Percentiles rank a stretch among this genome's conserved stretches.
Evolutionary conservation across 2,113 vertebrate genomes (phyloP).

Genomic region (Brachypteracias leptosomus): DNA sequence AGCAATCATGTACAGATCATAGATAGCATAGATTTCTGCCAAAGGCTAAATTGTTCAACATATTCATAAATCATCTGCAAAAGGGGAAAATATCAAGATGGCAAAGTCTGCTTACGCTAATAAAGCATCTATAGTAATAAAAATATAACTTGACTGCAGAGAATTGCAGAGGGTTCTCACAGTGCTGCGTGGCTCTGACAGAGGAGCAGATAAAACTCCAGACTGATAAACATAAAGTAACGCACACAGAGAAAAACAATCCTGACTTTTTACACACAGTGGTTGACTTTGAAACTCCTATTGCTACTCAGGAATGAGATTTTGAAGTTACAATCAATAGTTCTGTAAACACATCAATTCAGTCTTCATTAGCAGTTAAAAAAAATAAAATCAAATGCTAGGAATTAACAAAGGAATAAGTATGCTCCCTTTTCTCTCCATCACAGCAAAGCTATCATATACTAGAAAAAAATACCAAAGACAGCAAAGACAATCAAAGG

Average conservation of each 20-base stretch:
- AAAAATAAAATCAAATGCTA: background rate
- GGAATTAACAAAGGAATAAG: background rate
- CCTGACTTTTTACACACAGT: background rate
- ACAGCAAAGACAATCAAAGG: background rate
- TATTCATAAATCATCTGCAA: background rate
- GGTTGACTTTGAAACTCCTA: background rate
- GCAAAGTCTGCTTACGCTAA: background rate
- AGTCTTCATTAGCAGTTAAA: background rate
- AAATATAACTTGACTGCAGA: background rate
- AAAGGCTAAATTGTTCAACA: background rate
- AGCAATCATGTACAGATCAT: background rate
- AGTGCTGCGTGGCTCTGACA: background rate
- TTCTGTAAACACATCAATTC: background rate
- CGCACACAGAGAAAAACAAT: background rate
- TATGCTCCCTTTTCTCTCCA: background rate
- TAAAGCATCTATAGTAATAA: background rate
- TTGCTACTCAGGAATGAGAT: background rate
- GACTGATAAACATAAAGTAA: background rate
- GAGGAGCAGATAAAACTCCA: background rate
- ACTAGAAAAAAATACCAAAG: background rate
- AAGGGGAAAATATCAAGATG: background rate
- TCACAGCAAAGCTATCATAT: background rate
- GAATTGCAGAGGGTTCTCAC: background rate
- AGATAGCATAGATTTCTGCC: background rate
- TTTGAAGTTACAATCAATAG: background rate